Evolutionary conservation across 2,797 vertebrate species (phyloP).

Genomic region (Poecilia picta): DNA sequence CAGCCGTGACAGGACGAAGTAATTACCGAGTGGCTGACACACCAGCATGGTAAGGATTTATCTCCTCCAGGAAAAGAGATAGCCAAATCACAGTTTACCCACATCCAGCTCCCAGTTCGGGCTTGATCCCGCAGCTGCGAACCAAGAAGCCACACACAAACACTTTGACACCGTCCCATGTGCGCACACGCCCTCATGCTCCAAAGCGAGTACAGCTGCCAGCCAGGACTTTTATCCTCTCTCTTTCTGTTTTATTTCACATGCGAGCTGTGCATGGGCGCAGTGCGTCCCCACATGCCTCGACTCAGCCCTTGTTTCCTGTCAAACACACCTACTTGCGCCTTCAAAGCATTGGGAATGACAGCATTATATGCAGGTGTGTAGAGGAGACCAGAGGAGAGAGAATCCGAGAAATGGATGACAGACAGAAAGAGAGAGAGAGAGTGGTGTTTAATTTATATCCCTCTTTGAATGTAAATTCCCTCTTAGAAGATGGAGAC

Average conservation of each 20-base stretch:
- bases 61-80: slow-evolving; percentile 77
- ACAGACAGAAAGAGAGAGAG: slow-evolving; percentile 33
- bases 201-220: slow-evolving; percentile 21
- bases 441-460: slow-evolving; percentile 71
- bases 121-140: slow-evolving; percentile 71
- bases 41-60: slow-evolving; percentile 74
- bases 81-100: slow-evolving; percentile 80
- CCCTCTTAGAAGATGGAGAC: slow-evolving; percentile 59
- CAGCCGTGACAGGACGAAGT: slow-evolving; percentile 76
- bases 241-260: slow-evolving; percentile 26
- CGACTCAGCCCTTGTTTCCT: slow-evolving; percentile 70
- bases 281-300: slow-evolving; percentile 65
- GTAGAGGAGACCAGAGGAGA: slow-evolving; percentile 37
- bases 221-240: slow-evolving; percentile 29
- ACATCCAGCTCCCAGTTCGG: slow-evolving; percentile 58
- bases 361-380: slow-evolving; percentile 72
- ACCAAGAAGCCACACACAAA: slow-evolving; percentile 63
- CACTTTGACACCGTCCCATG: slow-evolving; percentile 50
- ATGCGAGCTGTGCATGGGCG: slow-evolving; percentile 23
- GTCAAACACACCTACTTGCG: slow-evolving; percentile 74
- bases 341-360: slow-evolving; percentile 73
- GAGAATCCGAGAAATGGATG: slow-evolving; percentile 50
- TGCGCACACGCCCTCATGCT: slow-evolving; percentile 26
- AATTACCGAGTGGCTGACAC: slow-evolving; percentile 79
- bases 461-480: slow-evolving; percentile 74